Evolutionary conservation across 2,888 invertebrate genomes (phyloP).

Genomic region (Thera britannica): DNA sequence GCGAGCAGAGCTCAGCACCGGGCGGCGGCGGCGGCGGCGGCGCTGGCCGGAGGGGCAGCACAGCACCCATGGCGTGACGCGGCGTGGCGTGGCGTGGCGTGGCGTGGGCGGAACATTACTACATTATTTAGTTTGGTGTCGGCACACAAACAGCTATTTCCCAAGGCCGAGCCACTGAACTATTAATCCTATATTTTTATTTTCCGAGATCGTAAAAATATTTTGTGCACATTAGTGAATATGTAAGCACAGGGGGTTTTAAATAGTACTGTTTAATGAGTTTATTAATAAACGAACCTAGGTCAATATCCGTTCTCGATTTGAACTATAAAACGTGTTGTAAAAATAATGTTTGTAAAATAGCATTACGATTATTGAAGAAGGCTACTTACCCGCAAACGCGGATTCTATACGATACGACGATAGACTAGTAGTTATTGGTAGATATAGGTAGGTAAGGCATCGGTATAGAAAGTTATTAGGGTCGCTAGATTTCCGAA

Average conservation of each 20-base stretch:
- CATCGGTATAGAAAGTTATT: too few species aligned
- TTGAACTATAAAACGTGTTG: background rate
- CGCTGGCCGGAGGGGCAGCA: background rate
- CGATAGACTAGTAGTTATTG: background rate
- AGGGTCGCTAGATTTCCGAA: too few species aligned
- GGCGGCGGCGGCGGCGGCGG: background rate
- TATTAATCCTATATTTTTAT: conserved; percentile 7
- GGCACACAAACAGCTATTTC: conserved; percentile 15
- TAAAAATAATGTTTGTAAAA: conserved; percentile 12
- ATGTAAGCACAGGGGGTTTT: background rate
- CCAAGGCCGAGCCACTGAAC: conserved; percentile 18
- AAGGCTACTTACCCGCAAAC: background rate
- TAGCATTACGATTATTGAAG: conserved; percentile 1
- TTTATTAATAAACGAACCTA: conserved; percentile 13
- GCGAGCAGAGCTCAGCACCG: too few species aligned
- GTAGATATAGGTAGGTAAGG: too few species aligned
- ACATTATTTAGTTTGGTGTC: conserved; percentile 15
- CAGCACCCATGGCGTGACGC: background rate
- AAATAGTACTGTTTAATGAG: background rate
- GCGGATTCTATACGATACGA: background rate
- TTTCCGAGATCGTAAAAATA: background rate
- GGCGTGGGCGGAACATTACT: conserved; percentile 15
- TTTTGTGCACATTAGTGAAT: background rate
- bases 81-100: background rate
- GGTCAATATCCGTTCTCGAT: conserved; percentile 22